A percentile compares a stretch with the other conserved stretches of the same genome.
These are phyloP conservation scores for Eilema depressum DNA, from an alignment of 2,888 invertebrate genomes.

Conservation along the genomic window DNA sequence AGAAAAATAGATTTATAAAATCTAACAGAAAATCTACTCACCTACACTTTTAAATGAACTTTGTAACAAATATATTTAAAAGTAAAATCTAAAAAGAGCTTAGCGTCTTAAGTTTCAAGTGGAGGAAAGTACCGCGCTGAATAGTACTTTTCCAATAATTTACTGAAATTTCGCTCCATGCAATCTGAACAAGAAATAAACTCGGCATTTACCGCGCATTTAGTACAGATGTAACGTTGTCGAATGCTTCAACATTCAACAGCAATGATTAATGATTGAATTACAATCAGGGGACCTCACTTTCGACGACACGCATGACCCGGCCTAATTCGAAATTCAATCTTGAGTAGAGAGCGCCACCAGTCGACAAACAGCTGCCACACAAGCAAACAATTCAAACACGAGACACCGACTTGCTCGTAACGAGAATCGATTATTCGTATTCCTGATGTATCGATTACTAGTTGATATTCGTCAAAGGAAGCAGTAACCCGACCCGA, in stretches of 20 bases:
- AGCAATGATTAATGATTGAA: slow-evolving; percentile 55
- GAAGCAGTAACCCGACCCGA: background rate
- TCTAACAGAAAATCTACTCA: no score
- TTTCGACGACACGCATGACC: slow-evolving; percentile 48
- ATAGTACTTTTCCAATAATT: slow-evolving; percentile 19
- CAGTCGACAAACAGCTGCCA: slow-evolving; percentile 49
- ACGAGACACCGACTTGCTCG: slow-evolving; percentile 36
- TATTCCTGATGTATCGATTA: slow-evolving; percentile 29
- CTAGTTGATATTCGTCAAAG: background rate
- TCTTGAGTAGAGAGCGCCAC: slow-evolving; percentile 49
- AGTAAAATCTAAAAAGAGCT: background rate
- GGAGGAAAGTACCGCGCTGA: background rate
- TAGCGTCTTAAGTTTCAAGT: background rate
- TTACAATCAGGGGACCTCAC: slow-evolving; percentile 49
- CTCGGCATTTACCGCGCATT: slow-evolving; percentile 34
- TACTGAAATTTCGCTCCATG: slow-evolving; percentile 19
- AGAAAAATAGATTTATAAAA: background rate
- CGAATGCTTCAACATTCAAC: slow-evolving; percentile 45
- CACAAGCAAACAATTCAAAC: slow-evolving; percentile 42
- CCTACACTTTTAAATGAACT: background rate
- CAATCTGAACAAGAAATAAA: slow-evolving; percentile 37
- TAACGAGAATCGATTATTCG: slow-evolving; percentile 43
- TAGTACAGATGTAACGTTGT: slow-evolving; percentile 45
- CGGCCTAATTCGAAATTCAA: slow-evolving; percentile 58
- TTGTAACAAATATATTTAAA: background rate